Conservation (phyloP, 2,888 invertebrate genomes). For the Dolichomitus sp. region DNA sequence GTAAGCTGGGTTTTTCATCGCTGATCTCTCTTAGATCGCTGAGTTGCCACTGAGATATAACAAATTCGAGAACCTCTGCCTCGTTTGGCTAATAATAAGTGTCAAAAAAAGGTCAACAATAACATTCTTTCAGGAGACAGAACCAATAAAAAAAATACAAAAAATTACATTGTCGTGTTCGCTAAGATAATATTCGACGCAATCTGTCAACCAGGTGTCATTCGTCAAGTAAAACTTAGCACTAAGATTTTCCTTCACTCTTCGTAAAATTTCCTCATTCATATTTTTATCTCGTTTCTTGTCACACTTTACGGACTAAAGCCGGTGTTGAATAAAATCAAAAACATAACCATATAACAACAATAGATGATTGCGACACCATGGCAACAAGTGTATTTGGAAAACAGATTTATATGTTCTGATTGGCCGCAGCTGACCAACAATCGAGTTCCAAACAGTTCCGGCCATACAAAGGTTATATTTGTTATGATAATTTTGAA, state of each 20-base stretch:
- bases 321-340: not conserved
- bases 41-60: slow-evolving; percentile 90
- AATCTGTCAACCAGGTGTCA: slow-evolving; percentile 80
- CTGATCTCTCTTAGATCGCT: slow-evolving; percentile 89
- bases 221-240: slow-evolving; percentile 79
- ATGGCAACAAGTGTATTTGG: not conserved
- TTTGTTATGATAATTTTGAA: not conserved
- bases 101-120: slow-evolving; percentile 26
- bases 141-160: not conserved
- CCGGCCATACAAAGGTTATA: not conserved
- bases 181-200: slow-evolving; percentile 78
- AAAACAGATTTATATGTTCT: not conserved
- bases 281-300: slow-evolving; percentile 65
- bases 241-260: slow-evolving; percentile 75
- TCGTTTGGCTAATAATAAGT: slow-evolving; percentile 76
- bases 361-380: not conserved
- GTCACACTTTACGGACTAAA: not conserved
- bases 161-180: slow-evolving; percentile 73
- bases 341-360: not conserved
- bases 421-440: not conserved
- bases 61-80: slow-evolving; percentile 88
- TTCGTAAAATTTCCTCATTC: slow-evolving; percentile 69
- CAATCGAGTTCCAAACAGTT: too few species aligned
- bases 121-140: not conserved
- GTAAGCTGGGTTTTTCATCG: slow-evolving; percentile 88